Conservation (phyloP, 2,113 vertebrate genomes). For the Anguilla japonica region DNA sequence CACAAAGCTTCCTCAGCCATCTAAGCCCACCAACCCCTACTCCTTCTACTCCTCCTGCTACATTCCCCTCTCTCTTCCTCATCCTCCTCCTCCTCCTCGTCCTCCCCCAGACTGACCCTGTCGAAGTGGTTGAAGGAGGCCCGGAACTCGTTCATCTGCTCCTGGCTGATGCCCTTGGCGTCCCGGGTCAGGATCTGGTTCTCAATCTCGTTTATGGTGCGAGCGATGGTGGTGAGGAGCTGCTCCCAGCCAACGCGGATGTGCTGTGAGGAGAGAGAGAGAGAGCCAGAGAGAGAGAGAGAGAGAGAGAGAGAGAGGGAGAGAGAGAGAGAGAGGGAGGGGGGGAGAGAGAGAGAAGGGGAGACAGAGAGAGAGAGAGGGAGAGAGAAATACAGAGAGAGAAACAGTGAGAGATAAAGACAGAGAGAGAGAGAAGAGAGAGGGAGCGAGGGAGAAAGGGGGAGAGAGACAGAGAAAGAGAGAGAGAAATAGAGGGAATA, state of each 20-base stretch:
- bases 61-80: constrained; percentile 19
- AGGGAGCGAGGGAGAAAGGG: no score
- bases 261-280: constrained; percentile 68
- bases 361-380: no score
- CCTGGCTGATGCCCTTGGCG: constrained; percentile 98
- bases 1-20: neutral
- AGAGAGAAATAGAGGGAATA: no score
- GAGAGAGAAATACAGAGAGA: neutral
- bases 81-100: constrained; percentile 1
- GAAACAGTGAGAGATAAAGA: neutral
- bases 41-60: neutral
- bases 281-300: neutral
- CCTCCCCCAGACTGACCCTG: constrained; percentile 79
- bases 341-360: no score
- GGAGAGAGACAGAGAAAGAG: no score
- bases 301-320: neutral
- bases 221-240: constrained; percentile 94
- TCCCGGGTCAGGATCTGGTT: constrained; percentile 98
- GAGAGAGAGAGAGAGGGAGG: no score
- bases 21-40: neutral
- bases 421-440: neutral
- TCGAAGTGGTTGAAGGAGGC: constrained; percentile 99
- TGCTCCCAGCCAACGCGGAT: constrained; percentile 99
- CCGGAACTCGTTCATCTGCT: constrained; percentile 97
- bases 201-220: constrained; percentile 98